Conservation (phyloP, 2,113 vertebrate species). For the Athene noctua region DNA sequence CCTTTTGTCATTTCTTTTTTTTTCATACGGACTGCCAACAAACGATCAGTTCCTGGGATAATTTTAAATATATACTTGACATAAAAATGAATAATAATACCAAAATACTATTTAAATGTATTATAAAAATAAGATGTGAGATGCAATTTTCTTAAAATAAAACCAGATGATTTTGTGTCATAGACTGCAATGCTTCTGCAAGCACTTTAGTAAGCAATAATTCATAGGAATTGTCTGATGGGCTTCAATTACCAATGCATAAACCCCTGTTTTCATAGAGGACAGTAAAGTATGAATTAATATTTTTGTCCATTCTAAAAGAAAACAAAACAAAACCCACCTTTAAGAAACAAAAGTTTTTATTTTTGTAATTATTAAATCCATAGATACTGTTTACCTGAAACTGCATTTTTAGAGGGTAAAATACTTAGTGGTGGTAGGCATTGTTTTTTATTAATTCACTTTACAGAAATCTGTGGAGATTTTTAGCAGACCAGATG, state of each 20-base stretch:
- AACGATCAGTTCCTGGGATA: not conserved
- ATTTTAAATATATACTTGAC: not conserved
- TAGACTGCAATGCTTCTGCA: not conserved
- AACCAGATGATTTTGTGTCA: not conserved
- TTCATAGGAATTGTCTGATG: not conserved
- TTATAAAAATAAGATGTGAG: not conserved
- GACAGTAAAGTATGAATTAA: not conserved
- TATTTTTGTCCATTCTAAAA: not conserved
- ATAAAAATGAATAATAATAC: not conserved
- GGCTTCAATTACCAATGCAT: not conserved
- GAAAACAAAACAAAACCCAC: not conserved
- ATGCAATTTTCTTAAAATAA: not conserved
- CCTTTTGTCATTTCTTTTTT: not conserved
- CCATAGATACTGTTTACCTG: fast-evolving
- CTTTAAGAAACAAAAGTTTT: not conserved
- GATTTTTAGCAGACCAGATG: not conserved
- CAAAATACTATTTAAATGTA: not conserved
- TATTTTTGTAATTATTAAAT: not conserved
- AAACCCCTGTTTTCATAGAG: not conserved
- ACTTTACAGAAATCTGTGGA: not conserved
- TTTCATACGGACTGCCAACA: not conserved
- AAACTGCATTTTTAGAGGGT: not conserved
- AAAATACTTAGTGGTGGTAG: not conserved
- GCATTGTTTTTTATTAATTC: not conserved
- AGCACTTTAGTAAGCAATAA: not conserved